Conservation (phyloP, 2,797 vertebrate genomes). For the Champsocephalus esox region DNA sequence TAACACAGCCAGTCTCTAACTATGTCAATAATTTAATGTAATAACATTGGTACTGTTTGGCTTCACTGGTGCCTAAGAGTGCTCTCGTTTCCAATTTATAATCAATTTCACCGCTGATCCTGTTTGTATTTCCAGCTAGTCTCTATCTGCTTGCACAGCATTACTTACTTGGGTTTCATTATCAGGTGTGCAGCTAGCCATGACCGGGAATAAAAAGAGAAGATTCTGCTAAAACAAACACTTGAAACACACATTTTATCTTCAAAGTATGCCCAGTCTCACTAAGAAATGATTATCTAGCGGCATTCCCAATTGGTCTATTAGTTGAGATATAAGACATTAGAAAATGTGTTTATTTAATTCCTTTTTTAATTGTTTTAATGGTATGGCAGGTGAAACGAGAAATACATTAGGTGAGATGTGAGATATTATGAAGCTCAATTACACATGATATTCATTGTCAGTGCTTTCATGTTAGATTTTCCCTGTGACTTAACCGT, state of each 20-base stretch:
- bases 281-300: slow-evolving; percentile 16
- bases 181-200: slow-evolving; percentile 67
- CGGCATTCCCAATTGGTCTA: not conserved
- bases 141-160: slow-evolving; percentile 68
- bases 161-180: slow-evolving; percentile 67
- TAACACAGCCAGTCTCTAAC: slow-evolving; percentile 24
- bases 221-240: slow-evolving; percentile 53
- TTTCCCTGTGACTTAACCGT: slow-evolving; percentile 9
- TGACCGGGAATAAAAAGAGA: slow-evolving; percentile 29
- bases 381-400: not conserved
- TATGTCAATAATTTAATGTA: slow-evolving; percentile 59
- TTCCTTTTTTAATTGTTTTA: not conserved
- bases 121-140: slow-evolving; percentile 70
- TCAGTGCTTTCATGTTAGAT: not conserved
- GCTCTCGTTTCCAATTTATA: slow-evolving; percentile 53
- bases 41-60: slow-evolving; percentile 55
- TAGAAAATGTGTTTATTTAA: not conserved
- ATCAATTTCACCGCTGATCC: slow-evolving; percentile 68
- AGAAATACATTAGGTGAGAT: not conserved
- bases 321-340: not conserved
- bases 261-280: not conserved
- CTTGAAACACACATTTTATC: slow-evolving; percentile 26
- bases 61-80: slow-evolving; percentile 63
- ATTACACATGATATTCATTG: not conserved
- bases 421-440: not conserved